phyloP scores from a whole-genome alignment of 2,113 vertebrate species.

The Ivindomyrus marchei region DNA sequence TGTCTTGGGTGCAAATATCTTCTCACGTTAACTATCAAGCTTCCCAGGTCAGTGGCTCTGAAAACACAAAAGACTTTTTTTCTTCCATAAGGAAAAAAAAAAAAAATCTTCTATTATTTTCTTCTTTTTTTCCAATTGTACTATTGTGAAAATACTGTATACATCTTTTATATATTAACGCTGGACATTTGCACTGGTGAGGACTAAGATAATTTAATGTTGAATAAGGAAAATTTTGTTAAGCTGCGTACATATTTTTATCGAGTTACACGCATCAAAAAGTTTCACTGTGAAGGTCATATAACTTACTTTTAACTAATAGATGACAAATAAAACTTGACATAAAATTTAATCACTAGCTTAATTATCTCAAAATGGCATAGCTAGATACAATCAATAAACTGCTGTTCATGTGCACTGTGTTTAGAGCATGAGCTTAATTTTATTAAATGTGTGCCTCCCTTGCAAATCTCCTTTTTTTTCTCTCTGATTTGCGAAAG shows the following conservation, averaged over 20 bases:
- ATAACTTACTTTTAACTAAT: neutral
- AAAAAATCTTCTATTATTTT: neutral
- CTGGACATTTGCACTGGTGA: neutral
- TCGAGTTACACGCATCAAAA: neutral
- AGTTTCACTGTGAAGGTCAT: neutral
- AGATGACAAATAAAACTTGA: neutral
- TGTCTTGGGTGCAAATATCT: slow-evolving; percentile 3
- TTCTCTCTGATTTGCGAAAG: neutral
- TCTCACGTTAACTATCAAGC: neutral
- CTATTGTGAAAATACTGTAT: neutral
- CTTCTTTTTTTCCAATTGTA: neutral
- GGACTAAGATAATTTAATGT: neutral
- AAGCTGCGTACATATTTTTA: neutral
- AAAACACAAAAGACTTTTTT: neutral
- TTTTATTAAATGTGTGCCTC: neutral
- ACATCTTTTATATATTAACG: neutral
- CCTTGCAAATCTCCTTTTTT: neutral
- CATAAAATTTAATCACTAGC: neutral
- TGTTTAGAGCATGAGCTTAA: neutral
- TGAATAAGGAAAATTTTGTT: neutral
- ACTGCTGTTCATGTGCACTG: neutral
- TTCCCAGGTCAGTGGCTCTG: neutral
- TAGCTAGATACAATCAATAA: neutral
- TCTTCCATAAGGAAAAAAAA: neutral
- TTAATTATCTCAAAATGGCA: neutral